A percentile compares a stretch with the other conserved stretches of the same genome.
Conservation (phyloP, 2,888 invertebrate genomes). For the Eilema depressum region DNA sequence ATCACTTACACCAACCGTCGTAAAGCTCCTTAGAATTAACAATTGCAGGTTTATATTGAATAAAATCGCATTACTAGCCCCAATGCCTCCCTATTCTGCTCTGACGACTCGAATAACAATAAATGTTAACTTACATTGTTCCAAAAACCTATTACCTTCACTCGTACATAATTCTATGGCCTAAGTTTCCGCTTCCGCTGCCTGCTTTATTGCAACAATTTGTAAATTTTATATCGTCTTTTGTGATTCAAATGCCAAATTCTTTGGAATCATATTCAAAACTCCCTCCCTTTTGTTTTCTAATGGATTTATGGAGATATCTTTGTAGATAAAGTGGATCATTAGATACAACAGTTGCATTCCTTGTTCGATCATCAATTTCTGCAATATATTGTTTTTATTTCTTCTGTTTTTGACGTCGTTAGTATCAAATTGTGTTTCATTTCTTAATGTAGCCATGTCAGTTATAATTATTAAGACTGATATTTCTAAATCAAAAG, state of each 20-base stretch:
- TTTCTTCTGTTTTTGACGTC: too few relatives aligned
- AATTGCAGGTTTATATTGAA: constrained; percentile 69
- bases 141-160: constrained; percentile 58
- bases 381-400: not conserved
- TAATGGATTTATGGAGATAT: constrained; percentile 46
- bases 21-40: constrained; percentile 63
- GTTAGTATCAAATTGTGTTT: too few relatives aligned
- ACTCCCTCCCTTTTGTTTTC: constrained; percentile 42
- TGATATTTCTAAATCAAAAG: too few relatives aligned
- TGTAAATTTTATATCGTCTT: constrained; percentile 71
- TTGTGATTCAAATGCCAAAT: constrained; percentile 56
- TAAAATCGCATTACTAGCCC: constrained; percentile 71
- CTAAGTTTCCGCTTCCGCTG: constrained; percentile 52
- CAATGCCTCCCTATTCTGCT: constrained; percentile 36
- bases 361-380: constrained; percentile 13
- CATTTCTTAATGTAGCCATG: too few relatives aligned
- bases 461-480: too few relatives aligned
- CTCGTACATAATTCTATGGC: constrained; percentile 56
- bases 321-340: constrained; percentile 32
- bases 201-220: constrained; percentile 64
- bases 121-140: constrained; percentile 64
- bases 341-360: constrained; percentile 18
- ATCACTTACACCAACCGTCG: constrained; percentile 36
- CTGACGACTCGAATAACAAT: constrained; percentile 57
- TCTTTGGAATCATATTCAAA: constrained; percentile 45